These are phyloP conservation scores for Pyrochroa serraticornis DNA, from an alignment of 2,888 invertebrate species.

Conservation along the genomic window DNA sequence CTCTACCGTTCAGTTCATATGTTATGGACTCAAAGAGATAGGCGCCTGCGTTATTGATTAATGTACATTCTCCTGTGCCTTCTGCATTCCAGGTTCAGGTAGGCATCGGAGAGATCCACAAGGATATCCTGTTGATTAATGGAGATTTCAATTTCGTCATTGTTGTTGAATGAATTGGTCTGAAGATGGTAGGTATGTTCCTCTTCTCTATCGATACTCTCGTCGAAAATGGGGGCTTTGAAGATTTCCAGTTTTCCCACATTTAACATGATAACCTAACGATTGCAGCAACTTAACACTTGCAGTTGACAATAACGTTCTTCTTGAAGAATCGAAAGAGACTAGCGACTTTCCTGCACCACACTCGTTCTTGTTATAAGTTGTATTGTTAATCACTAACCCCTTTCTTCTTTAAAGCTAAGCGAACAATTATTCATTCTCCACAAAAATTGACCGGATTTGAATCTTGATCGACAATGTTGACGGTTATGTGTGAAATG, in stretches of 20 bases:
- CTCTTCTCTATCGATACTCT: neutral
- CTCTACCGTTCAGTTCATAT: too few relatives aligned
- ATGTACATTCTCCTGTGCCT: neutral
- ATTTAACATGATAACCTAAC: conserved; percentile 3
- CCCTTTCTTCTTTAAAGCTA: conserved; percentile 22
- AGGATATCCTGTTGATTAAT: conserved; percentile 44
- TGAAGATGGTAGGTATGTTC: neutral
- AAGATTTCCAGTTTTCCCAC: neutral
- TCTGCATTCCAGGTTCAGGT: conserved; percentile 31
- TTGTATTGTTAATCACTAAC: neutral
- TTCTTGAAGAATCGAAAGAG: too few relatives aligned
- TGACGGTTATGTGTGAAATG: conserved; percentile 42
- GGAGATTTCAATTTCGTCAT: conserved; percentile 44
- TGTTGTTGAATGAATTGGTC: conserved; percentile 2
- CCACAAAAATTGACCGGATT: conserved; percentile 46
- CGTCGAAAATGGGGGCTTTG: neutral
- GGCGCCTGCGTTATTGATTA: too few relatives aligned
- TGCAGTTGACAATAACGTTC: neutral
- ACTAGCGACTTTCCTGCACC: neutral
- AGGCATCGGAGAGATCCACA: conserved; percentile 40
- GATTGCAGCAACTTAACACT: neutral
- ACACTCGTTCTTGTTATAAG: neutral
- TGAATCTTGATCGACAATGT: conserved; percentile 45
- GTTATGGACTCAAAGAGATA: too few relatives aligned
- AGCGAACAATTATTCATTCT: conserved; percentile 43